phyloP scores from a whole-genome alignment of 2,113 vertebrate species.

The Coturnix japonica region DNA sequence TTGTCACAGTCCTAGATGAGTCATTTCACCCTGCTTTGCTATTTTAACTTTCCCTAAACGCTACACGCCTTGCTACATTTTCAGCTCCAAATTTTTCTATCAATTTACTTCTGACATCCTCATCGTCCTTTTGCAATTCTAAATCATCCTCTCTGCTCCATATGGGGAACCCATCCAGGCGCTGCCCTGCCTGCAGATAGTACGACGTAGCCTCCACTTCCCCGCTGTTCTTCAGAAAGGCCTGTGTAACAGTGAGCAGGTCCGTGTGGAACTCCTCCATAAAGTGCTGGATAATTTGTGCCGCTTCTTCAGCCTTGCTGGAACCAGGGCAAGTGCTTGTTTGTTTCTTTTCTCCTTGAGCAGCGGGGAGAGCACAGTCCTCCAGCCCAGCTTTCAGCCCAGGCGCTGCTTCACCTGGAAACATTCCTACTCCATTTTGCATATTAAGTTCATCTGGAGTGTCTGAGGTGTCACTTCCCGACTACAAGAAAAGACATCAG shows the following conservation, averaged over 20 bases:
- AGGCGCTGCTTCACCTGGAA: not conserved
- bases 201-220: constrained; percentile 79
- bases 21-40: not conserved
- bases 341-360: constrained; percentile 45
- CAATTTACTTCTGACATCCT: constrained; percentile 53
- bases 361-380: not conserved
- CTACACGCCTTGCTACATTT: constrained; percentile 77
- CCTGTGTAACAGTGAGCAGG: constrained; percentile 85
- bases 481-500: not conserved
- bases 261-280: constrained; percentile 84
- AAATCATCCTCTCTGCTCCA: constrained; percentile 81
- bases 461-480: not conserved
- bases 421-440: not conserved
- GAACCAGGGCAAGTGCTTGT: constrained; percentile 48
- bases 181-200: constrained; percentile 79
- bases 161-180: constrained; percentile 77
- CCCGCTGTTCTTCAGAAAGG: constrained; percentile 89
- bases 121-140: constrained; percentile 74
- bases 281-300: constrained; percentile 77
- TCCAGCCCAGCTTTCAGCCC: not conserved
- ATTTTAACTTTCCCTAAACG: constrained; percentile 75
- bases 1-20: not conserved
- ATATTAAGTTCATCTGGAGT: not conserved
- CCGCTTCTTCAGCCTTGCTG: constrained; percentile 55
- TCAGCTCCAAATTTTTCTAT: constrained; percentile 80